Percentiles rank a stretch among this genome's conserved stretches.
These are phyloP conservation scores for Nemotelus pantherinus DNA, from an alignment of 2,888 invertebrate species.

Conservation along the genomic window DNA sequence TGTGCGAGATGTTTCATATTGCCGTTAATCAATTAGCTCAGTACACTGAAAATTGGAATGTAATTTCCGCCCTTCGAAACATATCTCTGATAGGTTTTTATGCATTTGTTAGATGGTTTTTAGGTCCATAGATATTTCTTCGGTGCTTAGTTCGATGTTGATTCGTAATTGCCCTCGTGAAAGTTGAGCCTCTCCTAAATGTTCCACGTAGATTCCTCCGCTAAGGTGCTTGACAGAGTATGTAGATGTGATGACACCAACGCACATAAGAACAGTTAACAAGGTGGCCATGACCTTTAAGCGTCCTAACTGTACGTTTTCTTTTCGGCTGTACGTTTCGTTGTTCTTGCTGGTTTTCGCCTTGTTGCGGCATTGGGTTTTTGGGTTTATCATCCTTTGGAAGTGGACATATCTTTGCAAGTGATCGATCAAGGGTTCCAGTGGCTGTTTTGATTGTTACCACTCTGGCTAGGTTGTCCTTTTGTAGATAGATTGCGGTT, in stretches of 20 bases:
- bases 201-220: background rate
- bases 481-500: background rate
- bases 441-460: too few species aligned
- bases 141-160: background rate
- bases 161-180: background rate
- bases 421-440: too few species aligned
- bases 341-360: background rate
- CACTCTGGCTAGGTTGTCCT: background rate
- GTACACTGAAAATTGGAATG: background rate
- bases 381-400: background rate
- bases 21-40: background rate
- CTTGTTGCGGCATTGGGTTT: too few species aligned
- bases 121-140: background rate
- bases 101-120: background rate
- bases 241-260: too few species aligned
- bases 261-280: too few species aligned
- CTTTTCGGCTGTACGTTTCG: background rate
- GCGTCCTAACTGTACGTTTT: background rate
- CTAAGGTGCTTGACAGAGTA: background rate
- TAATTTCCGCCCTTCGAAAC: background rate
- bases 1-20: background rate
- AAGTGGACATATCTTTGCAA: background rate
- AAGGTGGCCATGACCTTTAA: too few species aligned
- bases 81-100: background rate
- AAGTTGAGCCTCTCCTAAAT: constrained; percentile 8